phyloP scores from a whole-genome alignment of 2,113 vertebrate species.

The Brachypteracias leptosomus region DNA sequence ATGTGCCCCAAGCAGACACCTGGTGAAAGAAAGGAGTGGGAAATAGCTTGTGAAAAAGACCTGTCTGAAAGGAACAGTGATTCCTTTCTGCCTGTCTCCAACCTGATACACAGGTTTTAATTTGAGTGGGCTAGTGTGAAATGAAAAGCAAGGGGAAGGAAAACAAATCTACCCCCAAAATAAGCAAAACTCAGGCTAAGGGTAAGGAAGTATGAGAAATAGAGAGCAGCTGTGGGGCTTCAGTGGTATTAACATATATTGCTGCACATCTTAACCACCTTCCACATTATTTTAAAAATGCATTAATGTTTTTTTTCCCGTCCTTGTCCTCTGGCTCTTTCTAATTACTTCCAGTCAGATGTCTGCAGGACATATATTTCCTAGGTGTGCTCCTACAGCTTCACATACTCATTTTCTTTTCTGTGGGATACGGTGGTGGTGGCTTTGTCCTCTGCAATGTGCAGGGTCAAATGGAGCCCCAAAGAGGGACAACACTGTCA shows the following conservation, averaged over 20 bases:
- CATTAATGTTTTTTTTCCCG: fast-evolving
- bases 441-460: not conserved
- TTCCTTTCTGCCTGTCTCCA: not conserved
- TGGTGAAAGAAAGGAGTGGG: not conserved
- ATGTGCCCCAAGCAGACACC: not conserved
- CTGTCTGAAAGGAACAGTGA: not conserved
- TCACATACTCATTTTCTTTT: not conserved
- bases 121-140: not conserved
- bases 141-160: not conserved
- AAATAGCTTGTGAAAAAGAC: not conserved
- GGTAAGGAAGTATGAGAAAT: not conserved
- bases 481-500: fast-evolving
- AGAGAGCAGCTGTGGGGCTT: not conserved
- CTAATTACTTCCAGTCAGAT: not conserved
- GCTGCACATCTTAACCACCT: fast-evolving
- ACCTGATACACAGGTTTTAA: not conserved
- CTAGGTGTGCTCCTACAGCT: not conserved
- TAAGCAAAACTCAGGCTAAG: not conserved
- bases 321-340: not conserved
- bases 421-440: not conserved
- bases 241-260: not conserved
- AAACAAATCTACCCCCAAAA: not conserved
- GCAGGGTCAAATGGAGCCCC: fast-evolving
- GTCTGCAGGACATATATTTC: not conserved
- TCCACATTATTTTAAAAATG: not conserved